Evolutionary conservation across 2,113 vertebrate genomes (phyloP).

Genomic region (Spea multiplicata): DNA sequence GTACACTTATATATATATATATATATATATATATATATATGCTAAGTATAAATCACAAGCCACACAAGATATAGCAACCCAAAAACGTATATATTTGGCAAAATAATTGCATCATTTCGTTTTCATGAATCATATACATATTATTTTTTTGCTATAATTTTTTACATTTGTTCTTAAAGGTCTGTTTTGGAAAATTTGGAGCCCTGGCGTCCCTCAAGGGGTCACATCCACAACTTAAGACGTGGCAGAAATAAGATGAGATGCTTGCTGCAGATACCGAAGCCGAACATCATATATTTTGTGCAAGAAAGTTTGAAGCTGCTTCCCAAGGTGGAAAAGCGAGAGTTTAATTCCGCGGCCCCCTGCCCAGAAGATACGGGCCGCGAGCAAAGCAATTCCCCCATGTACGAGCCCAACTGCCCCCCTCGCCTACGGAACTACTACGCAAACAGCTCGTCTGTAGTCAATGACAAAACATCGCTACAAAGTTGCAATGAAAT

Average conservation of each 20-base stretch:
- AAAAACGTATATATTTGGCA: too few species aligned
- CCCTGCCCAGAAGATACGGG: neutral
- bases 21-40: too few species aligned
- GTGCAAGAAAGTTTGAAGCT: constrained; percentile 67
- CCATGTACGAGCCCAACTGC: neutral
- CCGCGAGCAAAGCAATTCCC: constrained; percentile 24
- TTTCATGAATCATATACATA: too few species aligned
- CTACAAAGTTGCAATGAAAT: constrained; percentile 53
- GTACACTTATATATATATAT: too few species aligned
- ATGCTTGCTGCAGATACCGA: constrained; percentile 4
- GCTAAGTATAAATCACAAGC: too few species aligned
- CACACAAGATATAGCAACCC: too few species aligned
- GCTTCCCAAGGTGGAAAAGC: constrained; percentile 2
- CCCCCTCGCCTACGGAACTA: neutral
- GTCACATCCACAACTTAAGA: neutral
- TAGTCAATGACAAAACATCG: neutral
- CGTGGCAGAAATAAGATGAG: neutral
- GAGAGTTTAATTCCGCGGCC: neutral
- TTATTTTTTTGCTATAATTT: too few species aligned
- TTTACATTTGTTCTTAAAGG: neutral
- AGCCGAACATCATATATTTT: constrained; percentile 64
- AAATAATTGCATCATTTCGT: too few species aligned
- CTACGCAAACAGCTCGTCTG: neutral
- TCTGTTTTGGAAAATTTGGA: neutral
- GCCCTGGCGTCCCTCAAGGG: neutral